Evolutionary conservation across 2,888 invertebrate genomes (phyloP).

Genomic region (Hedya salicella): DNA sequence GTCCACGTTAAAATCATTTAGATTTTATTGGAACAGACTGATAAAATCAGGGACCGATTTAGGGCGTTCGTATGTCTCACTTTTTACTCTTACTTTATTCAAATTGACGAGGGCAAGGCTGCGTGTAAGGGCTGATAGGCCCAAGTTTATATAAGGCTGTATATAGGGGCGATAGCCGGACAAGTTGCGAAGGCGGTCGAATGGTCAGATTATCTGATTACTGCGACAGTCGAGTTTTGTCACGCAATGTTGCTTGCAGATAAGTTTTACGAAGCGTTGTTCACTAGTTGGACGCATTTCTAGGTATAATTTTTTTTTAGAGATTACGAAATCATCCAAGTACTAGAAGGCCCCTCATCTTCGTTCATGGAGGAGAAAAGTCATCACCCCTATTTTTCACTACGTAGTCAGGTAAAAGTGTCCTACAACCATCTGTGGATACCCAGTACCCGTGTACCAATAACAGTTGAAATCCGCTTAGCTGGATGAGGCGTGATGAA

Average conservation of each 20-base stretch:
- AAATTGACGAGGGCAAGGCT: constrained; percentile 67
- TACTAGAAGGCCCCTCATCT: no score
- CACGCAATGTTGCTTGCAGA: constrained; percentile 69
- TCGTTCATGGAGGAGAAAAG: no score
- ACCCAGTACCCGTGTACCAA: no score
- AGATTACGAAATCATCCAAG: no score
- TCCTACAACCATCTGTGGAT: no score
- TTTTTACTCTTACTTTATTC: constrained; percentile 74
- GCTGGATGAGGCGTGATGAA: no score
- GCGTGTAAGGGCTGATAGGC: constrained; percentile 72
- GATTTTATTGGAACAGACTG: constrained; percentile 58
- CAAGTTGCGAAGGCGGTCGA: constrained; percentile 54
- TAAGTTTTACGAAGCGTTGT: constrained; percentile 49
- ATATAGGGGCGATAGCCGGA: constrained; percentile 59
- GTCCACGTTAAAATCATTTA: constrained; percentile 65
- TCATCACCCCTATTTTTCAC: no score
- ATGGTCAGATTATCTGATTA: constrained; percentile 71
- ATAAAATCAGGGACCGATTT: constrained; percentile 69
- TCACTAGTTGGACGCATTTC: background rate
- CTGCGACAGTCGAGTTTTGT: constrained; percentile 61
- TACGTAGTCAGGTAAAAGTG: no score
- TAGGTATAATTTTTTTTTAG: background rate
- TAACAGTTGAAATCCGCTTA: no score
- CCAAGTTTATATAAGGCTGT: constrained; percentile 54
- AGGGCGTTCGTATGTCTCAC: constrained; percentile 66